Evolutionary conservation across 2,888 invertebrate genomes (phyloP).

Genomic region (Orgyia antiqua): DNA sequence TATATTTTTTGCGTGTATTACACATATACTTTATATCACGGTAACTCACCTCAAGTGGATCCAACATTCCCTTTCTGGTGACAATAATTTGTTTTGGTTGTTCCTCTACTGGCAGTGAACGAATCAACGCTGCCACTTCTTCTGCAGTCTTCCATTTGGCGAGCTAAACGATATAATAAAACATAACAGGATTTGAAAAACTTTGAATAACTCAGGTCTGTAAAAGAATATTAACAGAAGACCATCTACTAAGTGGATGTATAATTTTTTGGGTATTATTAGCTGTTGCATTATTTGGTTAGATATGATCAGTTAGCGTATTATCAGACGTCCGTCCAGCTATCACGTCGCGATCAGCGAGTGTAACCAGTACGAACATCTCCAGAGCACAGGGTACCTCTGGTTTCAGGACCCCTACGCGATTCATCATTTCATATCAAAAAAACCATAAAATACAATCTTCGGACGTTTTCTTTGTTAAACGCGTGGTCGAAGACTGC

Average conservation of each 20-base stretch:
- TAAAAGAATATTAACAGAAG: too few relatives aligned
- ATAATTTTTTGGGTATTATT: too few relatives aligned
- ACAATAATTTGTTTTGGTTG: constrained; percentile 99
- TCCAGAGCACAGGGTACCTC: constrained; percentile 64
- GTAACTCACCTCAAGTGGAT: constrained; percentile 93
- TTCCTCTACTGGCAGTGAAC: constrained; percentile 99
- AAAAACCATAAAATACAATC: too few relatives aligned
- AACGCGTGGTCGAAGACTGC: too few relatives aligned
- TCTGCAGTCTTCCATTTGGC: constrained; percentile 99
- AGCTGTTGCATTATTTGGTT: neutral
- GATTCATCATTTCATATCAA: constrained; percentile 51
- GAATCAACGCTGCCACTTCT: constrained; percentile 99
- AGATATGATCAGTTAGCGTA: constrained; percentile 55
- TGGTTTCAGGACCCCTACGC: constrained; percentile 77
- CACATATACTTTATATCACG: too few relatives aligned
- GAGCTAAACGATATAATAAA: constrained; percentile 69
- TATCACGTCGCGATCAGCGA: constrained; percentile 42
- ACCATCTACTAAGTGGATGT: too few relatives aligned
- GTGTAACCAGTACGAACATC: constrained; percentile 26
- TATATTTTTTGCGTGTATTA: too few relatives aligned
- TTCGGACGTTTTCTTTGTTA: too few relatives aligned
- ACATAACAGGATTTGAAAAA: neutral
- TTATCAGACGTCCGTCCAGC: constrained; percentile 33
- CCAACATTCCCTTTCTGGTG: constrained; percentile 99
- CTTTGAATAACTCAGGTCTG: neutral